Conservation (phyloP, 1,140 invertebrate species). For the Mycetomoellerius zeteki region DNA sequence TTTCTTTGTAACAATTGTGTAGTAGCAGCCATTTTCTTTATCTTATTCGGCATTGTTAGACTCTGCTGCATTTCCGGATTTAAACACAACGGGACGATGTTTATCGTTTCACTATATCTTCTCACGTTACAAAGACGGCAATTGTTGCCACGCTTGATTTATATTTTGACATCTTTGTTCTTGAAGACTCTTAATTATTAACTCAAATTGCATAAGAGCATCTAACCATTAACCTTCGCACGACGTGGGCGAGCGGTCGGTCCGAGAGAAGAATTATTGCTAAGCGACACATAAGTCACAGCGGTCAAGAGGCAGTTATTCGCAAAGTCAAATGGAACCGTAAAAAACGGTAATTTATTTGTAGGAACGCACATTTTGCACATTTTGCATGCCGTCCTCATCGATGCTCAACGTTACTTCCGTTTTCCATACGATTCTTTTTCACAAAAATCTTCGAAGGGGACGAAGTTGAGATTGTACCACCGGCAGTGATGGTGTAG, state of each 20-base stretch:
- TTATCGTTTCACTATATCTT: slow-evolving; percentile 1
- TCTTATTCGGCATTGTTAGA: background rate
- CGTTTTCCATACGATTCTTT: slow-evolving; percentile 61
- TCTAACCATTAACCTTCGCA: slow-evolving; percentile 6
- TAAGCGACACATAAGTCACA: slow-evolving; percentile 44
- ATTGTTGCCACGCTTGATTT: slow-evolving; percentile 23
- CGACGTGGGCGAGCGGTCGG: background rate
- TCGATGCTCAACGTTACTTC: slow-evolving; percentile 40
- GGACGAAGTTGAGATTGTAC: slow-evolving; percentile 53
- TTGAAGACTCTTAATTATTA: slow-evolving; percentile 2
- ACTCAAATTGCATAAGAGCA: background rate
- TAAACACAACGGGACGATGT: background rate
- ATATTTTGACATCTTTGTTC: slow-evolving; percentile 5
- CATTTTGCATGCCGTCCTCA: slow-evolving; percentile 29
- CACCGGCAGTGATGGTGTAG: slow-evolving; percentile 60
- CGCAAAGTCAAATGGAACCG: slow-evolving; percentile 36
- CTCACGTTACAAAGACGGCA: background rate
- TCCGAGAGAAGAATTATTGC: slow-evolving; percentile 26
- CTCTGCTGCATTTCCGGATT: background rate
- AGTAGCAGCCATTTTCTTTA: background rate
- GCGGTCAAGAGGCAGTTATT: slow-evolving; percentile 54
- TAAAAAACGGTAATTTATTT: slow-evolving; percentile 64
- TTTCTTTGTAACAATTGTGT: background rate
- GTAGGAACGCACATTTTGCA: slow-evolving; percentile 46
- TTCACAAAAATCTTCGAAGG: slow-evolving; percentile 65